Conservation (phyloP, 1,140 invertebrate genomes). For the Halyomorpha halys region DNA sequence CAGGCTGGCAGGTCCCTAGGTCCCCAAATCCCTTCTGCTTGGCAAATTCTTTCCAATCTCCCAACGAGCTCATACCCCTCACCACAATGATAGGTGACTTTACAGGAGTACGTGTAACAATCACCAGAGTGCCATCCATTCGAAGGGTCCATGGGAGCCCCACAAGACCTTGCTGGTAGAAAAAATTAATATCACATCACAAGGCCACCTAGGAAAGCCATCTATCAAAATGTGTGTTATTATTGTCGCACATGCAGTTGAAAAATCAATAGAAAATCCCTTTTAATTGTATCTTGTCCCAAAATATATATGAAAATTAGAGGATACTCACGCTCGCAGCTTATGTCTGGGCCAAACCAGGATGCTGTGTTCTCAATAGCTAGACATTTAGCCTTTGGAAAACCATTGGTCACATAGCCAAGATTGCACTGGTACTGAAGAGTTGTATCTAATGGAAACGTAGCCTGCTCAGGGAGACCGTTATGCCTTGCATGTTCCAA, state of each 20-base stretch:
- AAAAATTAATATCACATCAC: too few relatives aligned
- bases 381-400: conserved; percentile 78
- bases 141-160: conserved; percentile 71
- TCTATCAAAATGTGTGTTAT: too few relatives aligned
- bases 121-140: conserved; percentile 87
- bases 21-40: conserved; percentile 77
- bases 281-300: too few relatives aligned
- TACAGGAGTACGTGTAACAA: conserved; percentile 83
- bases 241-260: too few relatives aligned
- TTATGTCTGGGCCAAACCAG: conserved; percentile 90
- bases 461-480: conserved; percentile 64
- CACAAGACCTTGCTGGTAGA: conserved; percentile 65
- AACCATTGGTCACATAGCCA: conserved; percentile 77
- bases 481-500: conserved; percentile 83
- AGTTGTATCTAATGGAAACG: conserved; percentile 70
- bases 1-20: conserved; percentile 82
- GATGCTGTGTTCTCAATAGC: conserved; percentile 69
- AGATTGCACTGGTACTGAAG: conserved; percentile 85
- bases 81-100: conserved; percentile 83
- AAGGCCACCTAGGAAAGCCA: too few relatives aligned
- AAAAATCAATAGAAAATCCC: too few relatives aligned
- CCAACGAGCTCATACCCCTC: conserved; percentile 87
- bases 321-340: conserved; percentile 73
- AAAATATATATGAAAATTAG: neutral
- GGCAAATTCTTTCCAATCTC: conserved; percentile 67